Evolutionary conservation across 2,888 invertebrate species (phyloP), one percentile per base, ranked within the genome.

Genomic region (Amphiduros pacificus): DNA sequence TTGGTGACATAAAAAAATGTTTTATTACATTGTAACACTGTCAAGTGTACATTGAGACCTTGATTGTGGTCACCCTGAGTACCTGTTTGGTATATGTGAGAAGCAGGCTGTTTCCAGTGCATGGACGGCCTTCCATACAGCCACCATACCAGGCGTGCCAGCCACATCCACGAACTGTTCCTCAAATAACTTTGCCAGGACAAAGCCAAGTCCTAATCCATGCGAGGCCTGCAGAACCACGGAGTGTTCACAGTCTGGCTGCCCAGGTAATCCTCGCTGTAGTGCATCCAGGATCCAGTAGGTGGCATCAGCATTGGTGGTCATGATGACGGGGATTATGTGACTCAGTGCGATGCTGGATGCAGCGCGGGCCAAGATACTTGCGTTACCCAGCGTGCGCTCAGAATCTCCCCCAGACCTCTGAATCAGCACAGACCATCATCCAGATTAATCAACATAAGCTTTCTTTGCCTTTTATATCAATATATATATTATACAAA

Each of bases 101-200:
- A 54, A 54, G 29, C 31, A 29, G n/a, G 31, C 36, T 20, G 29
- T 54, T 32, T 54, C 54, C 20, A 54, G 32, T 14, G 31, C 32
- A 6, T 54, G 31, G 1, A 31, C 22, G 1, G 29, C 28, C 54
- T 54, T 54, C 54, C 54, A 54, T 20, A 54, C 11, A 9, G 54
- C 29, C 6, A 54, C 31, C 31, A 54, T 31, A 0, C 54, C 54
- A 29, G 75, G 73, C 2, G 69, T 63, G 14, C 76, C 77, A 41
- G 72, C 69, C 5, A 76, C 64, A 40, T 78, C 76, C 22, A 70
- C 61, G 59, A 75, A 77, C 48, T 74, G 72, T 62, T 76, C 77
- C 48, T 74, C 70, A 51, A 74, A 71, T 11, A 78, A 68, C 26
- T 68, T 60, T 1, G 69, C 71, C 44, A 78, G 63, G 22, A 76